A percentile compares a stretch with the other conserved stretches of the same genome.
Conservation (phyloP, 2,888 invertebrate genomes). For the Caenorhabditis sp. region DNA sequence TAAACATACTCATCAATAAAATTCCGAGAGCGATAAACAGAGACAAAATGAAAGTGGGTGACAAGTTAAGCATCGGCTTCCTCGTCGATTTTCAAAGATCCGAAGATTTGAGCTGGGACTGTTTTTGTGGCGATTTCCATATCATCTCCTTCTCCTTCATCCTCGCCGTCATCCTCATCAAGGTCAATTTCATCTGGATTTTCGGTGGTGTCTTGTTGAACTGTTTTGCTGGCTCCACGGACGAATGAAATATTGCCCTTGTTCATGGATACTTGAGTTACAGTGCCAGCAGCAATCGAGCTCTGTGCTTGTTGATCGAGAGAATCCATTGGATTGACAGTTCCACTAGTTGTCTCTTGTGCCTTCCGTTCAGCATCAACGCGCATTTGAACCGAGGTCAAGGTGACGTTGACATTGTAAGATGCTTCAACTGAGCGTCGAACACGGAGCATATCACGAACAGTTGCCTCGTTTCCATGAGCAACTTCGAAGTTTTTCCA, state of each 20-base stretch:
- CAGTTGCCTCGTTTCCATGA: conserved; percentile 99
- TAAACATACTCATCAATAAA: neutral
- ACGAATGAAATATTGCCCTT: conserved; percentile 86
- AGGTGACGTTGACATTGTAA: conserved; percentile 98
- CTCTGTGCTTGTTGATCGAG: conserved; percentile 47
- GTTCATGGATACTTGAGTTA: conserved; percentile 53
- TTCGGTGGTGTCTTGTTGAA: conserved; percentile 79
- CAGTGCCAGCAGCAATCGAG: conserved; percentile 41
- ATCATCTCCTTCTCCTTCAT: conserved; percentile 82
- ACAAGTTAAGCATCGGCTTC: conserved; percentile 63
- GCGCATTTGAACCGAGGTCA: conserved; percentile 98
- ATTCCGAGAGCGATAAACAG: conserved; percentile 5
- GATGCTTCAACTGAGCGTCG: conserved; percentile 90
- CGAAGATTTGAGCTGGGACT: conserved; percentile 94
- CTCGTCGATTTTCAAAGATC: conserved; percentile 84
- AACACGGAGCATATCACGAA: conserved; percentile 88
- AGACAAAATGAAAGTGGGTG: neutral
- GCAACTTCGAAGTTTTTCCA: conserved; percentile 99
- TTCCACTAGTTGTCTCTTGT: conserved; percentile 57
- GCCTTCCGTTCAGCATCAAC: conserved; percentile 83
- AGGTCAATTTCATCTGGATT: conserved; percentile 85
- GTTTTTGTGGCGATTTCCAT: conserved; percentile 90
- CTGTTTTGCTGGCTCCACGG: conserved; percentile 86
- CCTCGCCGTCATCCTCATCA: conserved; percentile 82
- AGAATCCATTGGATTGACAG: conserved; percentile 56